Percentiles rank a stretch among this genome's conserved stretches.
These are phyloP conservation scores for Oreohelix idahoensis DNA, from an alignment of 1,140 invertebrate species.

Conservation along the genomic window DNA sequence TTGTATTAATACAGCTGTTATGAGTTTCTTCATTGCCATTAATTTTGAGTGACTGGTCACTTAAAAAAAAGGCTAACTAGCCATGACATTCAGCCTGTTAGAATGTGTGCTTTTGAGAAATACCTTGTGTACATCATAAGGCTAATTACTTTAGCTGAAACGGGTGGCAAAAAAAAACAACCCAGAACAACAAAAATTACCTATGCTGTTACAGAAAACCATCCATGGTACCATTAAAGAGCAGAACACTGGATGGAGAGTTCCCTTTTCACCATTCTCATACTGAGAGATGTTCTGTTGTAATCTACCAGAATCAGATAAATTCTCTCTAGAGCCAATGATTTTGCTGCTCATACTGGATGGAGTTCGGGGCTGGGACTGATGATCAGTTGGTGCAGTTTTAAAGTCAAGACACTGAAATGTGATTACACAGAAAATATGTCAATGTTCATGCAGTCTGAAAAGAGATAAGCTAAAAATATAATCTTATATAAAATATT, in stretches of 20 bases:
- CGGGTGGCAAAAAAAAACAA: too few species aligned
- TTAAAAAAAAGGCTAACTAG: too few species aligned
- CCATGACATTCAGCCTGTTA: too few species aligned
- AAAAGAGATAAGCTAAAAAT: background rate
- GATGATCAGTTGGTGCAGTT: background rate
- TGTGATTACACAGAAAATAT: background rate
- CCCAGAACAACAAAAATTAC: conserved; percentile 40
- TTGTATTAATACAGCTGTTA: too few species aligned
- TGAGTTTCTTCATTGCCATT: too few species aligned
- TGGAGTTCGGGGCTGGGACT: conserved; percentile 38
- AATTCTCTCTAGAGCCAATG: background rate
- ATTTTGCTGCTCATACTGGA: background rate
- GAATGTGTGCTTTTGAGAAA: too few species aligned
- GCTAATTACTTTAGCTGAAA: too few species aligned
- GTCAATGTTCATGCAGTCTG: background rate
- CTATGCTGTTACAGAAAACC: conserved; percentile 51
- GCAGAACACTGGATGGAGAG: conserved; percentile 51
- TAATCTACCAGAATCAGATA: conserved; percentile 1
- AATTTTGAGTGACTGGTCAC: too few species aligned
- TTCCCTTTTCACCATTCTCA: conserved; percentile 59
- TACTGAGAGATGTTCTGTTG: conserved; percentile 48
- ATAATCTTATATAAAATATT: too few species aligned
- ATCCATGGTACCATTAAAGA: conserved; percentile 54
- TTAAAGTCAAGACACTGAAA: conserved; percentile 26
- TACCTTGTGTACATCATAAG: too few species aligned